Base-by-base conservation (phyloP, 1,140 invertebrate species). In the Amyelois transitella region DNA sequence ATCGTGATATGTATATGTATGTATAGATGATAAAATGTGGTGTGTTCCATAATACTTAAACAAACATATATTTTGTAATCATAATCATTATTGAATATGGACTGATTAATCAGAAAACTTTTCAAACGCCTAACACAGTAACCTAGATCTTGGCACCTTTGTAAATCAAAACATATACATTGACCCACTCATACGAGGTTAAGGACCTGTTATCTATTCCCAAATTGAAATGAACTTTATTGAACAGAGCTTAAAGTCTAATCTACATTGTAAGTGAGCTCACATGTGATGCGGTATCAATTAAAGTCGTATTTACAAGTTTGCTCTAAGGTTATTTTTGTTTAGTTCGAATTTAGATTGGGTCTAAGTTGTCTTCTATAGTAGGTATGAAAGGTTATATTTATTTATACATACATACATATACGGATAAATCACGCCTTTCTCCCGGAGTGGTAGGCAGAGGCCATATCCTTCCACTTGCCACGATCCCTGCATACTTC, bases 111-210 rank as follows among this genome's bases (percentile, higher is more conserved):
- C 1, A 38, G 21, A 25, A 25, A 10, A 51, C 19, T 44, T 43
- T 18, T 43, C 44, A 52, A 54, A 21, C 14, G 14, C 32, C 32
- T 44, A 43, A 61, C 49, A 58, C 53, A 52, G 32, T 67, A 62
- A 74, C 66, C 72, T 59, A 69, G 45, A 69, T 66, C 53, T 47
- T 18, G 25, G 44, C 18, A 54, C 53, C 53, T 69, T 59, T 48
- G 45, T 20, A 57, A 71, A 71, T 69, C 68, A 73, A 65, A 59
- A 72, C 64, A 62, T 48, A 67, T 71, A 77, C 74, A 57, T 77
- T 73, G 74, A 75, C 74, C 63, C 58, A 75, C 65, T 67, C 69
- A 69, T 64, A 69, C 69, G 72, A 77, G 77, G 73, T 78, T 69
- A 77, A 71, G 61, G 61, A 69, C 66, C 61, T 56, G 17, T 48